Evolutionary conservation across 2,797 vertebrate species (phyloP).

Genomic region (Coreius guichenoti): DNA sequence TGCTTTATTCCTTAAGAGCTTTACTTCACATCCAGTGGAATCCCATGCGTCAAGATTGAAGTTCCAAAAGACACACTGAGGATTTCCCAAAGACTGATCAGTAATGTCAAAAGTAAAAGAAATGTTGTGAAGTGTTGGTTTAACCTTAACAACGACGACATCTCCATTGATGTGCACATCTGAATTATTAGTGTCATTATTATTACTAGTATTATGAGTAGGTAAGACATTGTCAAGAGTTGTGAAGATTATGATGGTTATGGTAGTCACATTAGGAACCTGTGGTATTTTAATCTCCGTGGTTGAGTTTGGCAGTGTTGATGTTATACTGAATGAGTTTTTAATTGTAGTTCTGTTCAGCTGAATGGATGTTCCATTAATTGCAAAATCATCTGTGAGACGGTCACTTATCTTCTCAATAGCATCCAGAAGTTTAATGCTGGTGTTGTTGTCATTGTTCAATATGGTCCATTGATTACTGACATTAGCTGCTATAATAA

Average conservation of each 20-base stretch:
- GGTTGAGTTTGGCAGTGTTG: constrained; percentile 66
- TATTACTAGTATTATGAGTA: background rate
- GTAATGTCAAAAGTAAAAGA: constrained; percentile 78
- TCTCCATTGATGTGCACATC: constrained; percentile 66
- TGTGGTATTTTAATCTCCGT: constrained; percentile 64
- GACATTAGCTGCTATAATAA: too few relatives aligned
- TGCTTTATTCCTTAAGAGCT: too few relatives aligned
- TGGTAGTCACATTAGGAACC: background rate
- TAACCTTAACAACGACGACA: constrained; percentile 52
- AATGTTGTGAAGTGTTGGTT: constrained; percentile 66
- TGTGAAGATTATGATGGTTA: constrained; percentile 66
- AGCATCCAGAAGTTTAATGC: constrained; percentile 75
- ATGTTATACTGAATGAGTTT: constrained; percentile 46
- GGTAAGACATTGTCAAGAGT: constrained; percentile 76
- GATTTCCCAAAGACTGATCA: constrained; percentile 56
- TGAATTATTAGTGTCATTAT: constrained; percentile 6
- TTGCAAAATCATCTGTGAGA: constrained; percentile 53
- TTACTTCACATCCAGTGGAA: background rate
- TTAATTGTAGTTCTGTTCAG: constrained; percentile 55
- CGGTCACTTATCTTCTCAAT: constrained; percentile 74
- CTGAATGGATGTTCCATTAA: constrained; percentile 32
- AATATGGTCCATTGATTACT: too few relatives aligned
- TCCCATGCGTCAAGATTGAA: constrained; percentile 78
- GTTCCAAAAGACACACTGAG: constrained; percentile 90
- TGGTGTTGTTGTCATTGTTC: constrained; percentile 69